phyloP scores from a whole-genome alignment of 2,797 vertebrate genomes.

The Clangula hyemalis region DNA sequence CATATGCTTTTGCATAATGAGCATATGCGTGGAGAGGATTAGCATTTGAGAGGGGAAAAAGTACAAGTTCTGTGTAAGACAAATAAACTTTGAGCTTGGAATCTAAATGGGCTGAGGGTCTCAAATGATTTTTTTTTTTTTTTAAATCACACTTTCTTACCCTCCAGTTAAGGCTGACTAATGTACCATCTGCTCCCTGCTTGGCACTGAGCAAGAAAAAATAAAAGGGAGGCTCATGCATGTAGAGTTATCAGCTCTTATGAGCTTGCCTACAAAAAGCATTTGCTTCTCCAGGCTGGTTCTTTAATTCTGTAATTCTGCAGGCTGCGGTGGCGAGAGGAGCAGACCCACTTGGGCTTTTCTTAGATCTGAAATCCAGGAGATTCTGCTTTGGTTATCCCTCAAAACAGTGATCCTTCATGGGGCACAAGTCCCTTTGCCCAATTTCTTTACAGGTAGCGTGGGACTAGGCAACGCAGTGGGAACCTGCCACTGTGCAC shows the following conservation, averaged over 20 bases:
- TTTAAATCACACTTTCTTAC: conserved; percentile 61
- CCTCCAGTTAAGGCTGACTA: conserved; percentile 71
- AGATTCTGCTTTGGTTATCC: neutral
- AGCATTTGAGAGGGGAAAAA: conserved; percentile 68
- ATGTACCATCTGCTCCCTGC: conserved; percentile 66
- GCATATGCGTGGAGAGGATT: conserved; percentile 68
- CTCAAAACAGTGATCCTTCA: neutral
- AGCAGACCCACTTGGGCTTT: rapidly evolving
- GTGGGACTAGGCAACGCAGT: rapidly evolving
- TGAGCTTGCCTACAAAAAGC: conserved; percentile 3
- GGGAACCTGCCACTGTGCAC: neutral
- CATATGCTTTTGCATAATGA: conserved; percentile 74
- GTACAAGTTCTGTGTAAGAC: conserved; percentile 58
- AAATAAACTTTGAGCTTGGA: conserved; percentile 60
- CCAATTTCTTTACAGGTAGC: neutral
- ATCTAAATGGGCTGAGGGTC: conserved; percentile 59
- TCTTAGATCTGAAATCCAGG: neutral
- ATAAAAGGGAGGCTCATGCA: neutral
- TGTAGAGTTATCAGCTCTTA: neutral
- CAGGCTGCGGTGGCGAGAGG: neutral
- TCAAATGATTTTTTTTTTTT: conserved; percentile 16
- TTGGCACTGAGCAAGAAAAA: conserved; percentile 42
- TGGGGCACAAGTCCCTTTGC: neutral
- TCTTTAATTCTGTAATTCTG: neutral
- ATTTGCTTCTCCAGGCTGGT: neutral